Conservation (phyloP, 2,113 vertebrate species). For the Ancistrus triradiatus region DNA sequence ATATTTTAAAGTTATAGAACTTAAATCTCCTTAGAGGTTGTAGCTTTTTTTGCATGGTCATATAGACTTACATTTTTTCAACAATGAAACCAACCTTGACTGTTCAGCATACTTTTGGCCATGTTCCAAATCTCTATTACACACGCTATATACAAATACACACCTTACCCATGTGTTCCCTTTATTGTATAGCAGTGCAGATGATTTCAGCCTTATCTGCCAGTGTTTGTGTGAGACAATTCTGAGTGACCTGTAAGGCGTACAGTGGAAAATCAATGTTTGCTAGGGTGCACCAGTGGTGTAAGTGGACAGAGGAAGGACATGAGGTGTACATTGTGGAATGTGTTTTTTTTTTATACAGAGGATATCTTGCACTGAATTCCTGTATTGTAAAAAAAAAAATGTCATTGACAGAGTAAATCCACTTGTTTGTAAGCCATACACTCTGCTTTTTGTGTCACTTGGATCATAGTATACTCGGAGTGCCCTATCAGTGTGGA, state of each 20-base stretch:
- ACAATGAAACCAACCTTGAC: slow-evolving; percentile 41
- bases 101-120: background rate
- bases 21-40: too few relatives aligned
- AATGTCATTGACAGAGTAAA: too few relatives aligned
- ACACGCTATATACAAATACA: background rate
- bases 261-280: slow-evolving; percentile 28
- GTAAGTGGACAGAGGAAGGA: slow-evolving; percentile 51
- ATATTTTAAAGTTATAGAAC: background rate
- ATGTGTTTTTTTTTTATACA: slow-evolving; percentile 55
- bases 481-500: background rate
- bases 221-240: background rate
- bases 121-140: too few relatives aligned
- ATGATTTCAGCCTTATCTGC: too few relatives aligned
- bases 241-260: background rate
- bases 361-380: slow-evolving; percentile 53
- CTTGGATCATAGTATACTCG: background rate
- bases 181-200: too few relatives aligned
- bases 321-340: slow-evolving; percentile 55
- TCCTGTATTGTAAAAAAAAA: slow-evolving; percentile 42
- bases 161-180: background rate
- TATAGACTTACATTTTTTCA: slow-evolving; percentile 35
- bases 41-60: too few relatives aligned
- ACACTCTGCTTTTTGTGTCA: background rate
- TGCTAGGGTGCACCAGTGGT: slow-evolving; percentile 26
- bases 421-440: background rate